Evolutionary conservation across 2,888 invertebrate species (phyloP).

Genomic region (Troides helena): DNA sequence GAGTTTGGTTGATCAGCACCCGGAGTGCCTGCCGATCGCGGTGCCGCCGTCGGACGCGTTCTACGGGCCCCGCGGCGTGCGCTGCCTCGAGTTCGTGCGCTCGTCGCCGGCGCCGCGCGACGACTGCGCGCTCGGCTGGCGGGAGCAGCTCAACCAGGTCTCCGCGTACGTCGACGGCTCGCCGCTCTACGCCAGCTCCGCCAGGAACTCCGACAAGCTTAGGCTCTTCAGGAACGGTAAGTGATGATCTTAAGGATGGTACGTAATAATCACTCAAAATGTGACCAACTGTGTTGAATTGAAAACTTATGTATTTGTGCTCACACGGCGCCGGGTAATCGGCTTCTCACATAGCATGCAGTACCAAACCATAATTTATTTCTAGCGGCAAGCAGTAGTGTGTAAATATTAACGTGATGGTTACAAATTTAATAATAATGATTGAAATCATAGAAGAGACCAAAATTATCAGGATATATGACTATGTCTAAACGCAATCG

Average conservation of each 20-base stretch:
- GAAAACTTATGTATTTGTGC: too few species aligned
- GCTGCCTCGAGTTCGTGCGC: constrained; percentile 90
- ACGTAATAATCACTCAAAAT: too few species aligned
- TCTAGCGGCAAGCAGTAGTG: too few species aligned
- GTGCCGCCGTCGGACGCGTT: constrained; percentile 87
- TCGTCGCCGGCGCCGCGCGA: constrained; percentile 90
- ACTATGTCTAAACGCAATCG: too few species aligned
- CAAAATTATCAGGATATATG: too few species aligned
- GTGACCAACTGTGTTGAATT: too few species aligned
- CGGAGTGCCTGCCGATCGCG: constrained; percentile 90
- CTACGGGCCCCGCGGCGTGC: constrained; percentile 84
- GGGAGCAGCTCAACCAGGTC: constrained; percentile 91
- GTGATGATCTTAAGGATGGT: constrained; percentile 19
- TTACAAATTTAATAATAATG: too few species aligned
- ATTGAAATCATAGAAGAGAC: too few species aligned
- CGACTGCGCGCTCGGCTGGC: constrained; percentile 89
- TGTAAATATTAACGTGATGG: too few species aligned
- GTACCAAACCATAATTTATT: too few species aligned
- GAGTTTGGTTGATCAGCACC: constrained; percentile 79
- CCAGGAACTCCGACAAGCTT: constrained; percentile 85
- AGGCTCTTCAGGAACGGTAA: constrained; percentile 87
- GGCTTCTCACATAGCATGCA: too few species aligned
- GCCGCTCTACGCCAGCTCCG: constrained; percentile 89
- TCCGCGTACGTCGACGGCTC: constrained; percentile 92
- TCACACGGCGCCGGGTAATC: too few species aligned